Evolutionary conservation across 1,140 invertebrate species (phyloP).

Genomic region (Thalassaphorura encarpata): DNA sequence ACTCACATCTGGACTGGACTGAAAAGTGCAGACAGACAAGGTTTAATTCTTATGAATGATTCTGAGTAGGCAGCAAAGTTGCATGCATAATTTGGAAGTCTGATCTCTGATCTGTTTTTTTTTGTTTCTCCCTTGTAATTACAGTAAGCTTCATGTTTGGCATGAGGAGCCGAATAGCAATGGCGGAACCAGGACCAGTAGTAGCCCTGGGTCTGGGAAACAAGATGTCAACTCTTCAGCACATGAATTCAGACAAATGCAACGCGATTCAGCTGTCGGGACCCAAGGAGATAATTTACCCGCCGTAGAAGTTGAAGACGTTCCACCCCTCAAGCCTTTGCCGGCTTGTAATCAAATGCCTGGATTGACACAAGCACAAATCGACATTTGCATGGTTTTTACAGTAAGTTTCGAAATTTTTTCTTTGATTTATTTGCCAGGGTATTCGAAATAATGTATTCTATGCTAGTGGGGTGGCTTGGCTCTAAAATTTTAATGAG

Average conservation of each 20-base stretch:
- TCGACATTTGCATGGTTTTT: slow-evolving; percentile 6
- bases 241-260: neutral
- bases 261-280: neutral
- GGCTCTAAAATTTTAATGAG: no score
- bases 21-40: no score
- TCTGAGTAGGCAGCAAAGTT: no score
- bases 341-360: slow-evolving; percentile 5
- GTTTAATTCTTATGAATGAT: no score
- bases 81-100: no score
- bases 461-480: no score
- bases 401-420: neutral
- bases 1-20: no score
- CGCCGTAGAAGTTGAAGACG: neutral
- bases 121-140: neutral
- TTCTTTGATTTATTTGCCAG: neutral
- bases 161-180: slow-evolving; percentile 1
- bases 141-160: slow-evolving; percentile 11
- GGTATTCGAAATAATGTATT: no score
- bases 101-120: neutral
- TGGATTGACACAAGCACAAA: slow-evolving; percentile 2
- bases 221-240: neutral
- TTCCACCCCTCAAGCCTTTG: neutral
- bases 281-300: neutral
- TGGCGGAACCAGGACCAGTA: neutral
- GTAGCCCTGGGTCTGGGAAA: neutral